Conservation (phyloP, 2,888 invertebrate species). For the Emmelina monodactyla region DNA sequence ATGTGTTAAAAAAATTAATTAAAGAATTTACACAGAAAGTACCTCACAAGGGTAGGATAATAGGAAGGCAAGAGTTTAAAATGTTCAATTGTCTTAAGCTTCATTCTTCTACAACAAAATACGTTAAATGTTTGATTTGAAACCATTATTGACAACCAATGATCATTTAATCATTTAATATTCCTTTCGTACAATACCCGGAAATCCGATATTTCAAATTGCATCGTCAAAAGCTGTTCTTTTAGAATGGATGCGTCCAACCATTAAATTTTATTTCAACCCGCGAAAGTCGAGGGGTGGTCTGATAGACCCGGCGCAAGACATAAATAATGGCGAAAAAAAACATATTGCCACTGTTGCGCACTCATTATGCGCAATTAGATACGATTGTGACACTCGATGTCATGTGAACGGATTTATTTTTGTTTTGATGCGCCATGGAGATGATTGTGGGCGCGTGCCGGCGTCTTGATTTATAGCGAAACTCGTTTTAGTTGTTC, state of each 20-base stretch:
- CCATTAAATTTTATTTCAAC: conserved; percentile 61
- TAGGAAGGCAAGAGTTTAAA: too few species aligned
- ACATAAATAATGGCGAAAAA: conserved; percentile 56
- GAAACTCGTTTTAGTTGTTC: too few species aligned
- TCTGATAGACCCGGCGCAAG: conserved; percentile 34
- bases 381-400: conserved; percentile 57
- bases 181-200: conserved; percentile 29
- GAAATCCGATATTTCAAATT: conserved; percentile 57
- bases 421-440: conserved; percentile 22
- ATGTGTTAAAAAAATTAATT: too few species aligned
- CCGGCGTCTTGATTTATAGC: too few species aligned
- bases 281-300: conserved; percentile 42
- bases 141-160: too few species aligned
- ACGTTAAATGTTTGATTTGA: too few species aligned
- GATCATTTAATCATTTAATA: conserved; percentile 21
- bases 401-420: conserved; percentile 54
- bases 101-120: too few species aligned
- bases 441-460: conserved; percentile 26
- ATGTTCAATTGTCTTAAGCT: too few species aligned
- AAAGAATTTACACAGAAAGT: too few species aligned
- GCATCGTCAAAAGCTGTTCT: conserved; percentile 29
- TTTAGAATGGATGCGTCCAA: conserved; percentile 39
- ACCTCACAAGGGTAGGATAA: too few species aligned
- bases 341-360: conserved; percentile 60
- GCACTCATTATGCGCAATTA: conserved; percentile 65